Evolutionary conservation across 2,113 vertebrate species (phyloP).

Genomic region (Cercopithecus mona): DNA sequence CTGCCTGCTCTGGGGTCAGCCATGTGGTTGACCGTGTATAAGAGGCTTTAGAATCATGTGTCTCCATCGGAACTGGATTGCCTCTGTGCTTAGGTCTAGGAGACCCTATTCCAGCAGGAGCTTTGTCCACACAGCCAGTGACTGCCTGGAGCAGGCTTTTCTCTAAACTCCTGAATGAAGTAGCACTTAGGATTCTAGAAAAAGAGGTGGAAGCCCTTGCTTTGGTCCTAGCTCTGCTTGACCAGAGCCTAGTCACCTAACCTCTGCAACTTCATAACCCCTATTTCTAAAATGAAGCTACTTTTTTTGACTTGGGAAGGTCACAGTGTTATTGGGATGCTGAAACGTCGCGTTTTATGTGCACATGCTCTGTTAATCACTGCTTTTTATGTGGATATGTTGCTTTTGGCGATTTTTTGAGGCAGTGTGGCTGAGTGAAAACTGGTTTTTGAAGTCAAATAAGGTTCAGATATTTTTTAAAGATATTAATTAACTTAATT

Average conservation of each 20-base stretch:
- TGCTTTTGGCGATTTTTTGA: not conserved
- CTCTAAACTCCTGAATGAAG: not conserved
- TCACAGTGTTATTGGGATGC: not conserved
- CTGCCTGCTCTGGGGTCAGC: not conserved
- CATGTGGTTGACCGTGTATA: not conserved
- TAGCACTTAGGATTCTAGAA: not conserved
- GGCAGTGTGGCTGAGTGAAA: not conserved
- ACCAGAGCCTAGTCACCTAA: not conserved
- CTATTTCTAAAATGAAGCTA: conserved; percentile 24
- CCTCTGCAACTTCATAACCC: not conserved
- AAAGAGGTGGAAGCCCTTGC: not conserved
- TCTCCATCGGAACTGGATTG: not conserved
- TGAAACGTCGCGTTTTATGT: not conserved
- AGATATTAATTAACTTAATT: too few species aligned
- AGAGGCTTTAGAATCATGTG: not conserved
- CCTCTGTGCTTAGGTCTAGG: not conserved
- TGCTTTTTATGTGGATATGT: not conserved
- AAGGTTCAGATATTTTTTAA: not conserved
- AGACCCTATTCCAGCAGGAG: not conserved
- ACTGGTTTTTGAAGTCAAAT: not conserved
- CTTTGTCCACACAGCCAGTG: not conserved
- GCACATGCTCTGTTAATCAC: not conserved
- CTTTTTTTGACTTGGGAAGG: not conserved
- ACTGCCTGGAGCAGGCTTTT: not conserved
- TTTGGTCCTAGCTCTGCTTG: not conserved